Base-by-base conservation (phyloP, 92 coral and sea anemone genomes). In the Metridium senile region DNA sequence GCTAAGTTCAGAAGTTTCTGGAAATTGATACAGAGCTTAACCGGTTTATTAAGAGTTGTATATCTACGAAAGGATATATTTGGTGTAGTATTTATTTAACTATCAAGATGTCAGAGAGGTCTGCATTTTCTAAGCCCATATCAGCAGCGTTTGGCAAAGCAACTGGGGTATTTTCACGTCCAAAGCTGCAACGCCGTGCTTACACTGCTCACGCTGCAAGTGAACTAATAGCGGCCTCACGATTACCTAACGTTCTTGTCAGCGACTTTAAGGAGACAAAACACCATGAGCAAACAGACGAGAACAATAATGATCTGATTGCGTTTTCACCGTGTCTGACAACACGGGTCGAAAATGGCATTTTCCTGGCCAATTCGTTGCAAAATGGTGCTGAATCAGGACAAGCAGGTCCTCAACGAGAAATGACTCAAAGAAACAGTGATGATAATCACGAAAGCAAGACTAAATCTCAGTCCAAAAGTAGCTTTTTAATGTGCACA, bases 141-240 rank as follows among this genome's bases (percentile, higher is more conserved):
- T 79, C 84, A 30, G 65, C 66, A 1, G 84, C 84, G 20, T 2
- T 79, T 35, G 84, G 70, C 0, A 68, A 70, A 30, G 84, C 84
- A 35, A 68, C 84, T 26, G 84, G 81, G 0, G 83, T 76, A 11
- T 81, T 82, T 20, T 68, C 78, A 2, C 74, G 91, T 34, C 88
- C 91, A 53, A 87, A 79, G 39, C 78, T 87, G 11, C 84, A 79
- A 26, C 78, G 91, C 45, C 58, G 87, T 65, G 85, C 84, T 33
- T 80, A 65, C 19, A 83, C 91, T 10, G 88, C 84, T 26, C 64
- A 83, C 46, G 39, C 88, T 25, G 88, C 83, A 16, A 74, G 71
- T 23, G 88, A 87, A 43, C 85, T 87, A 6, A 74, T 82, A 26
- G 66, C 82, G 43, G 75, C 67, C 20, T 74, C 70, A 1, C 30